Evolutionary conservation across 2,888 invertebrate species (phyloP), one percentile per base, ranked within the genome.

Genomic region (Ypsolopha sequella): DNA sequence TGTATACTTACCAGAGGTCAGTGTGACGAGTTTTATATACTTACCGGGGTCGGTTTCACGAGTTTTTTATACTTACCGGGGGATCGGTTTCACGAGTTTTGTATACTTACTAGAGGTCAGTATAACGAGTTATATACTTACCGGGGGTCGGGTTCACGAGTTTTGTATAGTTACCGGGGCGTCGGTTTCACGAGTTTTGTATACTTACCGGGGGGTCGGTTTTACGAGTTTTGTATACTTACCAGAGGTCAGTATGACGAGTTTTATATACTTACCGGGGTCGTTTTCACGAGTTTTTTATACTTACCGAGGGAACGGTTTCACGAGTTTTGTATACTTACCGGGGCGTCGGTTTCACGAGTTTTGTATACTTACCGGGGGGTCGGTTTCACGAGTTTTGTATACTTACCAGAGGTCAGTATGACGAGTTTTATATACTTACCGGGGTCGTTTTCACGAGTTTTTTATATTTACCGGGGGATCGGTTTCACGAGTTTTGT

Each of bases 241-340:
- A n/a, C n/a, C 13, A 58, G 54, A 11, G 39, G 9, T 39, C 7
- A 24, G 10, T 11, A 10, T 41, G 10, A 48, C 35, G 41, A 10
- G 7, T 9, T 11, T 34, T 43, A 47, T 14, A 49, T 33, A 7
- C 36, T n/a, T 39, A 7, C n/a, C n/a, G n/a, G n/a, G n/a, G n/a
- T n/a, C n/a, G n/a, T n/a, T 11, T 48, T 38, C 11, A 48, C 38
- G 6, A 39, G 9, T 14, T 36, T 36, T 24, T 7, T 7, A 51
- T 52, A 33, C 47, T 34, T 34, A 9, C 10, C 7, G 33, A 10
- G 1, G 7, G 34, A 46, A 8, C 1, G 34, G 8, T 10, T 6
- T n/a, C 10, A 34, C 35, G 39, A 10, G n/a, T 2, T 24, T 48
- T 48, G 35, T 11, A 41, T 8, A 48, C n/a, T 14, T 9, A 36